Evolutionary conservation across 2,113 vertebrate genomes (phyloP).

Genomic region (Crotophaga sulcirostris): DNA sequence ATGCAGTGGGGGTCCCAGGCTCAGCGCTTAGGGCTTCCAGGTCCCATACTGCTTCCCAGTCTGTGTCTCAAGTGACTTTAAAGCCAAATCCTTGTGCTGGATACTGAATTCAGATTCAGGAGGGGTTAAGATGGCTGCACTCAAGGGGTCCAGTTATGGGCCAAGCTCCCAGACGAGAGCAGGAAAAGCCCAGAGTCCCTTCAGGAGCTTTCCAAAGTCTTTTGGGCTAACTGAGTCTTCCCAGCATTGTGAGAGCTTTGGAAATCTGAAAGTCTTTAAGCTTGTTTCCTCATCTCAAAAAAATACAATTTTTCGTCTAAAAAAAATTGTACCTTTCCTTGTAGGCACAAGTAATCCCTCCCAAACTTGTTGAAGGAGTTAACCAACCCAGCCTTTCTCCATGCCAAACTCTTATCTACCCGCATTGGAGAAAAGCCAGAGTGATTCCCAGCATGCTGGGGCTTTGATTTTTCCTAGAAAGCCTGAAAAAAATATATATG

Average conservation of each 20-base stretch:
- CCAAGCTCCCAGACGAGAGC: not conserved
- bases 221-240: not conserved
- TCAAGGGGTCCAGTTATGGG: not conserved
- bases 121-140: not conserved
- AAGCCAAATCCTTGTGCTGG: not conserved
- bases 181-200: not conserved
- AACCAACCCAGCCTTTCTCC: not conserved
- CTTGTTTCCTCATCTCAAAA: not conserved
- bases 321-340: too few relatives aligned
- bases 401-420: not conserved
- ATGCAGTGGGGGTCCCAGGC: not conserved
- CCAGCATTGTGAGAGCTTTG: not conserved
- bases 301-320: not conserved
- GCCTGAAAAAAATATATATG: not conserved
- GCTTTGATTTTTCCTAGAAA: conserved; percentile 7
- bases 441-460: not conserved
- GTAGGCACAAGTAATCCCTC: not conserved
- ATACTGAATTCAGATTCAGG: not conserved
- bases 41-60: not conserved
- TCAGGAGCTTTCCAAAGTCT: not conserved
- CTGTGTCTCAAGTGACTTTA: not conserved
- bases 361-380: not conserved
- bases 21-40: fast-evolving
- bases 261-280: not conserved
- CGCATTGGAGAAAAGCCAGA: not conserved